These are phyloP conservation scores for Pollenia griseotomentosa DNA, from an alignment of 2,888 invertebrate genomes.

Conservation along the genomic window DNA sequence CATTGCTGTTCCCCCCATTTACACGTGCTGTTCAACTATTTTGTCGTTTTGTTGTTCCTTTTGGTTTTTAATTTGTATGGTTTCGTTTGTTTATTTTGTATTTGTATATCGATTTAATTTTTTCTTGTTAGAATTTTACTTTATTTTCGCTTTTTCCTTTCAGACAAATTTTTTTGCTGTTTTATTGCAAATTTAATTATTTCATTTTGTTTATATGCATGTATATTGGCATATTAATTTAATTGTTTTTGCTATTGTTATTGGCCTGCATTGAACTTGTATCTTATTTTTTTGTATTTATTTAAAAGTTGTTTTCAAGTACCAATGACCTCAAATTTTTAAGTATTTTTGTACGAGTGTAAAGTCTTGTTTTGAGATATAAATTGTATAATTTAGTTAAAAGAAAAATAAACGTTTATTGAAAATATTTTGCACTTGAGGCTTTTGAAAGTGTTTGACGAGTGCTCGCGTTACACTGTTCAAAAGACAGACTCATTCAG, in stretches of 20 bases:
- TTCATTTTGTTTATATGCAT: conserved; percentile 42
- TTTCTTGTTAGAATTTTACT: conserved; percentile 38
- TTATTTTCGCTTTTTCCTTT: conserved; percentile 17
- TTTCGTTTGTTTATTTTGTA: conserved; percentile 37
- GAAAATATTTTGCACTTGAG: conserved; percentile 26
- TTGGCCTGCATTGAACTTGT: conserved; percentile 56
- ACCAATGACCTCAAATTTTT: neutral
- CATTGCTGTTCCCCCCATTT: neutral
- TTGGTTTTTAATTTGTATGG: conserved; percentile 52
- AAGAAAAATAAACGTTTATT: conserved; percentile 3
- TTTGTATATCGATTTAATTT: conserved; percentile 50
- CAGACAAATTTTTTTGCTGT: conserved; percentile 9
- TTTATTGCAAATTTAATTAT: conserved; percentile 63
- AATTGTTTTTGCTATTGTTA: conserved; percentile 39
- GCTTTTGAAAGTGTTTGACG: neutral
- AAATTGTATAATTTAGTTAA: neutral
- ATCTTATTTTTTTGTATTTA: conserved; percentile 35
- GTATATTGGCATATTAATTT: conserved; percentile 33
- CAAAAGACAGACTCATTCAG: too few species aligned
- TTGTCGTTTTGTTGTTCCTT: conserved; percentile 7
- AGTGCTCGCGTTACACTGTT: neutral
- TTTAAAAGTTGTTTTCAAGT: conserved; percentile 3
- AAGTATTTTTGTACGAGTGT: neutral
- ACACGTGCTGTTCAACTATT: conserved; percentile 1
- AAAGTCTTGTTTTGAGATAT: neutral